A percentile compares a stretch with the other conserved stretches of the same genome.
Evolutionary conservation across 2,888 invertebrate genomes (phyloP).

Genomic region (Helobdella robusta): DNA sequence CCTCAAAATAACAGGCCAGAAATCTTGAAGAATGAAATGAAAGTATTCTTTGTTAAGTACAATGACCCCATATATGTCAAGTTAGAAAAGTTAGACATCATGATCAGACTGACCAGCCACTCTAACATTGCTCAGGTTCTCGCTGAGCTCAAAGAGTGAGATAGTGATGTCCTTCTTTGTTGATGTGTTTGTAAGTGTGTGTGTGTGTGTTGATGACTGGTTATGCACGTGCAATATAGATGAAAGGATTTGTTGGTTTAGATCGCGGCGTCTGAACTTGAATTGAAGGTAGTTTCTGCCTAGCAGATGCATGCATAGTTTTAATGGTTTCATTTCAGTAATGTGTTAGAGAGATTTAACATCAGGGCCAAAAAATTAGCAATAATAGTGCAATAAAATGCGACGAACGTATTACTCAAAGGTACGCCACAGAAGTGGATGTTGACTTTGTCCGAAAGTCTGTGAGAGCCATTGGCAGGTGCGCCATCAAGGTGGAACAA

Average conservation of each 20-base stretch:
- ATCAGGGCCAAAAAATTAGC: too few species aligned
- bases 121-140: slow-evolving; percentile 87
- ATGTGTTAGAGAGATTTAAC: too few species aligned
- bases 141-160: slow-evolving; percentile 83
- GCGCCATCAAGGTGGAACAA: slow-evolving; percentile 94
- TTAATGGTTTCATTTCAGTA: too few species aligned
- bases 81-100: slow-evolving; percentile 93
- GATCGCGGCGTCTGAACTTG: too few species aligned
- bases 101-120: slow-evolving; percentile 95
- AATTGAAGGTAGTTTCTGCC: too few species aligned
- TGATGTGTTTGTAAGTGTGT: not conserved
- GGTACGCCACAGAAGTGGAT: slow-evolving; percentile 91
- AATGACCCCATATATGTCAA: slow-evolving; percentile 99
- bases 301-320: too few species aligned
- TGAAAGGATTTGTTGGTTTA: not conserved
- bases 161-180: slow-evolving; percentile 6
- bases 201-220: not conserved
- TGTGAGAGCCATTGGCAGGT: slow-evolving; percentile 94
- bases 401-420: not conserved
- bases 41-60: slow-evolving; percentile 98
- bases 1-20: slow-evolving; percentile 73
- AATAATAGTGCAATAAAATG: too few species aligned
- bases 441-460: slow-evolving; percentile 99
- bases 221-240: not conserved
- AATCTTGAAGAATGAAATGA: slow-evolving; percentile 98